These are phyloP conservation scores for Camelus bactrianus DNA, from an alignment of 2,113 vertebrate species.

Conservation along the genomic window DNA sequence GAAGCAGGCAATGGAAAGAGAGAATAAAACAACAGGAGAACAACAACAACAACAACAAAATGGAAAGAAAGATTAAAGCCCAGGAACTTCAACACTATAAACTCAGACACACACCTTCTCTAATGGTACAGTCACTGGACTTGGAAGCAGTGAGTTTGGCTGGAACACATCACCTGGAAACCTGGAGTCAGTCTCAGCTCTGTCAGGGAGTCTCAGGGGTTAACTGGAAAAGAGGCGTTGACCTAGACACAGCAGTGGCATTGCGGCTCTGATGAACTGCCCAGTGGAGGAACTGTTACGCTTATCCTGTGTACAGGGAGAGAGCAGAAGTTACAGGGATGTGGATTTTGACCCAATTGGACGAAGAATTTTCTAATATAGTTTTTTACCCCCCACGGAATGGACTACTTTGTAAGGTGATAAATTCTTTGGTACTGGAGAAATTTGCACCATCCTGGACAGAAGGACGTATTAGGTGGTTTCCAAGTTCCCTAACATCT, in stretches of 20 bases:
- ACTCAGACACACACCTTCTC: not conserved
- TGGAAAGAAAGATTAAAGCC: not conserved
- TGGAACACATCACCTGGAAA: not conserved
- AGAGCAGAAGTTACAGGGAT: not conserved
- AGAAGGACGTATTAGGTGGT: not conserved
- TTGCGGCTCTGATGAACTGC: not conserved
- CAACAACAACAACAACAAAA: not conserved
- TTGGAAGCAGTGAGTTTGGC: not conserved
- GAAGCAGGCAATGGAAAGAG: not conserved
- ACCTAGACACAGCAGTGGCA: not conserved
- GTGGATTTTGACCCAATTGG: not conserved
- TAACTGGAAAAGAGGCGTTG: not conserved
- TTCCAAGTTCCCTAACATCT: not conserved
- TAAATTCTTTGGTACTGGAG: not conserved
- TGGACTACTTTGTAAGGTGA: not conserved
- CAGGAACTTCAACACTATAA: not conserved
- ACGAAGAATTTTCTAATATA: slow-evolving; percentile 9
- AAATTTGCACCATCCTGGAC: not conserved
- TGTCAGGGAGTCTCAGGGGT: too few relatives aligned
- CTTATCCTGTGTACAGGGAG: not conserved
- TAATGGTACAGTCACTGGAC: not conserved
- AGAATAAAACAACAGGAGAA: not conserved
- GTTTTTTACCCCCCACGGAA: not conserved
- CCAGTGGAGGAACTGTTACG: not conserved
- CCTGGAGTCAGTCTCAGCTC: not conserved